Evolutionary conservation across 2,888 invertebrate species (phyloP), one percentile per base, ranked within the genome.

Genomic region (Hirtodrosophila duncani): DNA sequence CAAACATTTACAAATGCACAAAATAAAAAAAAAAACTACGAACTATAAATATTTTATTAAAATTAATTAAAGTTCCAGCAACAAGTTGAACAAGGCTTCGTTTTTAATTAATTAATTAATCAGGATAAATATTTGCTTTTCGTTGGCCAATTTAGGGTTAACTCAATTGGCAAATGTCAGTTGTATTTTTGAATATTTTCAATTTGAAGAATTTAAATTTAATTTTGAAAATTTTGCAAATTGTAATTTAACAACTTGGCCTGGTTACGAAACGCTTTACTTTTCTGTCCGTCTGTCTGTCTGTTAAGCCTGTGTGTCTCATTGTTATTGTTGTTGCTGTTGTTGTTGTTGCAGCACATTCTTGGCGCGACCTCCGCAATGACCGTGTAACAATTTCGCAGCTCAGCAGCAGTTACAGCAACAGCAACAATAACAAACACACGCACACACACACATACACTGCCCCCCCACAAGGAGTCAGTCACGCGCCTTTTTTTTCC

Each of bases 351-450:
- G 45, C 50, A 49, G 51, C 67, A 65, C 71, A 51, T 67, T 68
- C 52, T 57, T 69, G 46, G 75, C 42, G 61, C 79, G 79, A 70
- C 81, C 78, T 80, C 81, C 81, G 63, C 74, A 80, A 74, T 74
- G 74, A 61, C 74, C 74, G 74, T 74, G 81, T 81, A 78, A 80
- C 81, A 74, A 74, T 74, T 74, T 74, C 60, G 74, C 78, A 67
- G 63, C 57, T 48, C 44, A 56, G 41, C 46, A 30, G 20, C 23
- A 24, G 18, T 10, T 27, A 8, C 49, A 53, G 21, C 46, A 50
- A 24, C 4, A 23, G 23, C 3, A 45, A 20, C 13, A 45, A 24
- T 26, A 46, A 23, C 42, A 52, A 20, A 13, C 24, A 11, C 44
- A 37, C 24, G 27, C 39, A 11, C 38, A 20, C 39, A 7, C 16